Evolutionary conservation across 2,797 vertebrate genomes (phyloP).

Genomic region (Pipistrellus nathusii): DNA sequence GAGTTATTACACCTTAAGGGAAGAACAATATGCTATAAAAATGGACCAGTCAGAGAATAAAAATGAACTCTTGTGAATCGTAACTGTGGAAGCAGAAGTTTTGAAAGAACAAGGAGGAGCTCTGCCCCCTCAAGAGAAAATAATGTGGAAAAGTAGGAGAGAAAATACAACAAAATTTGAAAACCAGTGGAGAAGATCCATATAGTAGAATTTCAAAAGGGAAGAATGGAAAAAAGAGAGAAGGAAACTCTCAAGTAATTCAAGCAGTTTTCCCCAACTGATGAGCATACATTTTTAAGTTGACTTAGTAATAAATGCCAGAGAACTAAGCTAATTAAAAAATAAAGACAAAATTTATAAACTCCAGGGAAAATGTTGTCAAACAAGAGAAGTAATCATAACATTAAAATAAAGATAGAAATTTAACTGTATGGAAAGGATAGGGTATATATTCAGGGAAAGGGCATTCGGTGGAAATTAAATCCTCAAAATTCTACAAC

Average conservation of each 20-base stretch:
- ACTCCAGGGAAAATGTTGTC: neutral
- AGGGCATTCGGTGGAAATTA: neutral
- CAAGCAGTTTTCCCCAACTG: neutral
- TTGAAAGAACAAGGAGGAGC: constrained; percentile 24
- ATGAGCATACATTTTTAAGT: neutral
- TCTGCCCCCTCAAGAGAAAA: neutral
- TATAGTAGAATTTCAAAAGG: constrained; percentile 27
- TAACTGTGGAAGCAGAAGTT: neutral
- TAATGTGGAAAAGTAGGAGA: neutral
- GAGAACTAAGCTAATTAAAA: constrained; percentile 13
- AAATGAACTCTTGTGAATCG: constrained; percentile 14
- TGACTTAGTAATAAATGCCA: neutral
- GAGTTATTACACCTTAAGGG: neutral
- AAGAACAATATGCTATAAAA: neutral
- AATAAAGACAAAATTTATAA: neutral
- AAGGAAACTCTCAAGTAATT: no score
- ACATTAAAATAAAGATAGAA: neutral
- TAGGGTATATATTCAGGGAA: neutral
- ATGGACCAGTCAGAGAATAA: neutral
- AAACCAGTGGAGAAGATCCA: neutral
- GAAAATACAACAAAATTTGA: neutral
- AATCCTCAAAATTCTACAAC: neutral
- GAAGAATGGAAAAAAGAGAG: neutral
- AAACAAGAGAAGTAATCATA: neutral
- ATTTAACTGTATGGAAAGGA: neutral